These are phyloP conservation scores for Drosophila sp. DNA, from an alignment of 1,140 invertebrate genomes.

Conservation along the genomic window DNA sequence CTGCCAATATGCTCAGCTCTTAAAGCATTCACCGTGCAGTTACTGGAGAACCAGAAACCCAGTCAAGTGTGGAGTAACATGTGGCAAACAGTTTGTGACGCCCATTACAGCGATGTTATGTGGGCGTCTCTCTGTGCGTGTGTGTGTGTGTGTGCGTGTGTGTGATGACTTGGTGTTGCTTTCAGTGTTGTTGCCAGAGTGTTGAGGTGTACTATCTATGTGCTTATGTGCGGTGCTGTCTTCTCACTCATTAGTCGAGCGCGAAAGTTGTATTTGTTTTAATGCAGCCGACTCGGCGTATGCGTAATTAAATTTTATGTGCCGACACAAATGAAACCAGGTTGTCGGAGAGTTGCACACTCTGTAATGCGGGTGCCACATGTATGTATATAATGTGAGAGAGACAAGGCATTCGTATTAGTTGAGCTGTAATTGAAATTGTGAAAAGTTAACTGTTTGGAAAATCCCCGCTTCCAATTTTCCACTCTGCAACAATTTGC, in stretches of 20 bases:
- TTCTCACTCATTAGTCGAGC: constrained; percentile 68
- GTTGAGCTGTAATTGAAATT: constrained; percentile 42
- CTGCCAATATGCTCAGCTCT: constrained; percentile 10
- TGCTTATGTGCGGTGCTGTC: constrained; percentile 19
- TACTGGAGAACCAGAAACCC: background rate
- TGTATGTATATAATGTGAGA: background rate
- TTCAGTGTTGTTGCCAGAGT: background rate
- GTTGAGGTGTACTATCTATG: constrained; percentile 8
- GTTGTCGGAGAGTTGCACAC: constrained; percentile 40
- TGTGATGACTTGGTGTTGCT: background rate
- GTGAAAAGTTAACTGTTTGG: constrained; percentile 66
- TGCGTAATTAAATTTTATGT: constrained; percentile 76
- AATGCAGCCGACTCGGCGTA: constrained; percentile 54
- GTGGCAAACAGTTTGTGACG: constrained; percentile 40
- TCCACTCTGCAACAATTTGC: background rate
- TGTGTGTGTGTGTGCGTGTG: background rate
- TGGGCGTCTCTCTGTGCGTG: constrained; percentile 13
- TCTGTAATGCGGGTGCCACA: constrained; percentile 7
- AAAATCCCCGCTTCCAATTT: constrained; percentile 26
- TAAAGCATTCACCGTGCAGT: background rate
- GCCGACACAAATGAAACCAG: constrained; percentile 59
- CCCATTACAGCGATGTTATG: constrained; percentile 33
- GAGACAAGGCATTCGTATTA: background rate
- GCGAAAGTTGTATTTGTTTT: constrained; percentile 30
- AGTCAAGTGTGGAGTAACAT: constrained; percentile 28